Conservation (phyloP, 2,888 invertebrate genomes). For the Parnassius apollo region DNA sequence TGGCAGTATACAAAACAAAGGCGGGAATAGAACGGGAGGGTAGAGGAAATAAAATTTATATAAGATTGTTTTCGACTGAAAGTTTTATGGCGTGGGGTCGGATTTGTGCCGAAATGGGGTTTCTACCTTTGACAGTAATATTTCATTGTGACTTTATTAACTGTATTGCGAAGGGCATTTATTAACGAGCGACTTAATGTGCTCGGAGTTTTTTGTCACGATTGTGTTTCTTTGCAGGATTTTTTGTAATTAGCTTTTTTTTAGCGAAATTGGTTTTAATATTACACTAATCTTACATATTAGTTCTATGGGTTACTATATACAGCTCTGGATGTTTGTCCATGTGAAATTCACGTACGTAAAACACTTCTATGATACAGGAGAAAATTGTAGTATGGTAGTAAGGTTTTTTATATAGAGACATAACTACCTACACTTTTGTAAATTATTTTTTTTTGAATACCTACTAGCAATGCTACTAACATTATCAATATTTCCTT, state of each 20-base stretch:
- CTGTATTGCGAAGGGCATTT: constrained; percentile 60
- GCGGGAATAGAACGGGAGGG: constrained; percentile 33
- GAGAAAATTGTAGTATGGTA: no score
- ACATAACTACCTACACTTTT: no score
- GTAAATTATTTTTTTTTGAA: no score
- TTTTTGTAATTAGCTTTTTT: background rate
- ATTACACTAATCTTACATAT: background rate
- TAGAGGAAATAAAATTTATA: constrained; percentile 62
- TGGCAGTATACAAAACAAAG: constrained; percentile 57
- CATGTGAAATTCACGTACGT: no score
- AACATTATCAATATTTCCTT: no score
- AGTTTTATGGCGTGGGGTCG: constrained; percentile 63
- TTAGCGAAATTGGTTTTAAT: background rate
- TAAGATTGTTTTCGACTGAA: constrained; percentile 56
- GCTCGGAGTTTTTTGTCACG: constrained; percentile 36
- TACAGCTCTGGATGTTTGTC: no score
- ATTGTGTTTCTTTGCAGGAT: background rate
- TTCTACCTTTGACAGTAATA: constrained; percentile 63
- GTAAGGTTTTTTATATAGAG: no score
- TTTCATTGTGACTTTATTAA: constrained; percentile 70
- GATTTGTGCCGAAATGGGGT: constrained; percentile 54
- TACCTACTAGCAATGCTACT: no score
- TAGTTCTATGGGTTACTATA: no score
- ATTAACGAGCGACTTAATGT: constrained; percentile 54
- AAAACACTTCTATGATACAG: no score